A percentile compares a stretch with the other conserved stretches of the same genome.
These are phyloP conservation scores for Eilema depressum DNA, from an alignment of 2,888 invertebrate species.

Conservation along the genomic window DNA sequence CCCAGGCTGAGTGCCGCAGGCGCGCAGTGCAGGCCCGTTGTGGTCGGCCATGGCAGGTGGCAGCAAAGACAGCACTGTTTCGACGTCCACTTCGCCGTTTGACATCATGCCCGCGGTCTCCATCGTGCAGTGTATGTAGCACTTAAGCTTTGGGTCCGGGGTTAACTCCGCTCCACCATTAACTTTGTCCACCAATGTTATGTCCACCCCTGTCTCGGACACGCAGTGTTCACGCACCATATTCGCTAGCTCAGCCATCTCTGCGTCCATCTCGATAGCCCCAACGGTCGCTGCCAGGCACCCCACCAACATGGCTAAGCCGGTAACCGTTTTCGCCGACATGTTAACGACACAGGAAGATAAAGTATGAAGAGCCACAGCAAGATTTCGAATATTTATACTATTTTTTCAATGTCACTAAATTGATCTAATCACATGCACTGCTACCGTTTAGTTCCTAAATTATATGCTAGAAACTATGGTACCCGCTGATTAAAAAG, in stretches of 20 bases:
- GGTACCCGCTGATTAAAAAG: conserved; percentile 60
- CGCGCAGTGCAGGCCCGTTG: conserved; percentile 60
- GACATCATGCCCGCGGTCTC: conserved; percentile 80
- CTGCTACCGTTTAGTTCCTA: conserved; percentile 36
- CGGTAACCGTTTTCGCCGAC: conserved; percentile 15
- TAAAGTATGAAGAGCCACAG: conserved; percentile 16
- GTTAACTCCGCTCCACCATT: conserved; percentile 71
- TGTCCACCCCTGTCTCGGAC: conserved; percentile 72
- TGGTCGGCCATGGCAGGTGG: conserved; percentile 65
- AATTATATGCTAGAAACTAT: conserved; percentile 57
- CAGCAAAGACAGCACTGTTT: conserved; percentile 73
- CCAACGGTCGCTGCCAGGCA: conserved; percentile 28
- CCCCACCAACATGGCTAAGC: conserved; percentile 23
- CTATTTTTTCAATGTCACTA: conserved; percentile 57
- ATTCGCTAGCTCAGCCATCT: conserved; percentile 76
- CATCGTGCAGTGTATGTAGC: conserved; percentile 81
- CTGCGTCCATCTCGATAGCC: conserved; percentile 63
- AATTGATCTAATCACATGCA: conserved; percentile 40
- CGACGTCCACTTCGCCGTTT: conserved; percentile 74
- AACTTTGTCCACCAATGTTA: conserved; percentile 64
- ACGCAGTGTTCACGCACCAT: conserved; percentile 76
- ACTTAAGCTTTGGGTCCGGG: conserved; percentile 71
- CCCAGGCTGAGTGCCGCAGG: conserved; percentile 72
- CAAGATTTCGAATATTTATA: conserved; percentile 45
- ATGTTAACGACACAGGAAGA: conserved; percentile 15